Evolutionary conservation across 2,888 invertebrate species (phyloP).

Genomic region (Fabriciana adippe): DNA sequence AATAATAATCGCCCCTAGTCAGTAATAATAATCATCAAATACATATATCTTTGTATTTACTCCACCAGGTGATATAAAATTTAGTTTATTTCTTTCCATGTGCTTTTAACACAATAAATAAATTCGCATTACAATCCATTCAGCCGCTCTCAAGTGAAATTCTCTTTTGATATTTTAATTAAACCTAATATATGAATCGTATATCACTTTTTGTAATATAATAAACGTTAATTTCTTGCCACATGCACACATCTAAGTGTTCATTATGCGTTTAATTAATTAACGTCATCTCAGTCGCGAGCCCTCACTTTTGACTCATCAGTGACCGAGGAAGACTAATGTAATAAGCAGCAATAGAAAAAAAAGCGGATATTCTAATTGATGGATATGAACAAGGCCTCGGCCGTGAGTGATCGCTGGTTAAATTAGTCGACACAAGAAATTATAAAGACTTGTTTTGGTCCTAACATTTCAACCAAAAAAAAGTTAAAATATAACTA

Average conservation of each 20-base stretch:
- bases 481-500: not conserved
- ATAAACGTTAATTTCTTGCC: conserved; percentile 16
- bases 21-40: too few relatives aligned
- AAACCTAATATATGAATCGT: not conserved
- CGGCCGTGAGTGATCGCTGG: conserved; percentile 55
- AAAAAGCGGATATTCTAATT: conserved; percentile 78
- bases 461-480: not conserved
- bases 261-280: conserved; percentile 55
- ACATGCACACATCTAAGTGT: conserved; percentile 41
- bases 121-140: too few relatives aligned
- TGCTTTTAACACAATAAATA: too few relatives aligned
- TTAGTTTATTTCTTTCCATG: too few relatives aligned
- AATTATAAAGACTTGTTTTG: conserved; percentile 9
- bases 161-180: too few relatives aligned
- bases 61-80: too few relatives aligned
- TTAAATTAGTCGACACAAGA: conserved; percentile 31
- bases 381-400: conserved; percentile 68
- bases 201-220: not conserved
- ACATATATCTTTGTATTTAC: too few relatives aligned
- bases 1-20: too few relatives aligned
- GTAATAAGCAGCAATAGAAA: conserved; percentile 73
- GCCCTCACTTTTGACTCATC: conserved; percentile 67
- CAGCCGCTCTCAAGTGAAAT: too few relatives aligned
- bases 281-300: conserved; percentile 56
- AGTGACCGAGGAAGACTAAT: conserved; percentile 65